Percentiles rank a stretch among this genome's conserved stretches.
phyloP scores from a whole-genome alignment of 2,888 invertebrate genomes.

The Xylota sylvarum region DNA sequence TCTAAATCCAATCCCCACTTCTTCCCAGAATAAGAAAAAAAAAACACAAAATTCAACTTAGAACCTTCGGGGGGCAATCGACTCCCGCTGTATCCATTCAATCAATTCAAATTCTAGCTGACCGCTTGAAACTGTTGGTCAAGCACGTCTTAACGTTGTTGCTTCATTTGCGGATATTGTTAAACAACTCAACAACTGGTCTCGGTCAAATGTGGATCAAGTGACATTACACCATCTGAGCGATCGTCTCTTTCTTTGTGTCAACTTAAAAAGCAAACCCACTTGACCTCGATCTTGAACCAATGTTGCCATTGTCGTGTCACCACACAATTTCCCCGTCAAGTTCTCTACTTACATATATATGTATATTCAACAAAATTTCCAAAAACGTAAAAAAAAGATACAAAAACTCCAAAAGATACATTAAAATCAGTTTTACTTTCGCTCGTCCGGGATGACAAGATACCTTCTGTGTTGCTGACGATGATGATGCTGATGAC shows the following conservation, averaged over 20 bases:
- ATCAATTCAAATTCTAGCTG: slow-evolving; percentile 6
- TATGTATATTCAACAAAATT: neutral
- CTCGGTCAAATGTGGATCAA: slow-evolving; percentile 7
- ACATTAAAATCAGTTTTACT: slow-evolving; percentile 63
- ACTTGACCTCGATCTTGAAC: slow-evolving; percentile 62
- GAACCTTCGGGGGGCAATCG: slow-evolving; percentile 10
- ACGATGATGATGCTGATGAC: slow-evolving; percentile 16
- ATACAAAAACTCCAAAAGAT: slow-evolving; percentile 16
- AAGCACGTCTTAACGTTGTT: slow-evolving; percentile 25
- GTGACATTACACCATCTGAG: slow-evolving; percentile 40
- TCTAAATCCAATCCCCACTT: slow-evolving; percentile 12
- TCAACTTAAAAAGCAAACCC: neutral
- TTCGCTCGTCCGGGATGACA: slow-evolving; percentile 57
- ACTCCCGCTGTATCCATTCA: neutral
- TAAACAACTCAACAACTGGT: neutral
- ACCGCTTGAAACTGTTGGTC: slow-evolving; percentile 19
- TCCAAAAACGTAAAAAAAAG: slow-evolving; percentile 12
- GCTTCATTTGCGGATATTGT: slow-evolving; percentile 52
- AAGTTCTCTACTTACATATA: slow-evolving; percentile 5
- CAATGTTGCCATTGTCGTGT: slow-evolving; percentile 61
- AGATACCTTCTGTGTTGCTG: slow-evolving; percentile 6
- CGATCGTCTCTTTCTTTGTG: neutral
- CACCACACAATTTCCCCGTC: slow-evolving; percentile 33
- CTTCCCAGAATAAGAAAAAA: neutral
- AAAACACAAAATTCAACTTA: neutral